Percentiles rank a stretch among this genome's conserved stretches.
Evolutionary conservation across 2,113 vertebrate genomes (phyloP).

Genomic region (Rhabdomys dilectus): DNA sequence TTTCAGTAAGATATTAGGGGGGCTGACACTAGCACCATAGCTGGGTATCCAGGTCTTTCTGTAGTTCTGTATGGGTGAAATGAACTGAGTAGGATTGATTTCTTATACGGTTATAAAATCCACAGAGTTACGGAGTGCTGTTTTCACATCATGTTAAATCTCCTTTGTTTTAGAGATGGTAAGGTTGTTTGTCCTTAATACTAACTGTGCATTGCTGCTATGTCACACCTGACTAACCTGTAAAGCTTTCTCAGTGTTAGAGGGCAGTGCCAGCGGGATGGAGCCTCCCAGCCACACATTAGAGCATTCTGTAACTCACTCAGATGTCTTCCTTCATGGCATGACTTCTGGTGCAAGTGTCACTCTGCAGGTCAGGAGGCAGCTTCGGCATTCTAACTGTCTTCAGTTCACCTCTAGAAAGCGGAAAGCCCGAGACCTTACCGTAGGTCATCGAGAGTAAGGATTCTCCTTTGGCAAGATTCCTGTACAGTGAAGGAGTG

Average conservation of each 20-base stretch:
- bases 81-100: neutral
- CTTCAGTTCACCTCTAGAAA: neutral
- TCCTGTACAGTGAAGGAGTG: neutral
- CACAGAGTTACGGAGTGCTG: neutral
- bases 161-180: neutral
- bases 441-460: neutral
- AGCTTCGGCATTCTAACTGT: neutral
- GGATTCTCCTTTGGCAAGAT: neutral
- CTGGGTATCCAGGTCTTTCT: neutral
- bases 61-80: neutral
- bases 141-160: neutral
- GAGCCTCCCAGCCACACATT: neutral
- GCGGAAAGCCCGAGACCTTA: neutral
- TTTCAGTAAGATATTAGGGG: neutral
- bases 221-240: constrained; percentile 12
- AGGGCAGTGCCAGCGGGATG: neutral
- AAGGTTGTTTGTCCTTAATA: neutral
- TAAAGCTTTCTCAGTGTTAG: neutral
- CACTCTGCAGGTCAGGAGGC: constrained; percentile 15
- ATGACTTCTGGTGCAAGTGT: neutral
- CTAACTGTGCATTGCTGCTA: neutral
- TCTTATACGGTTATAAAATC: constrained; percentile 20
- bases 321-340: neutral
- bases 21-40: neutral
- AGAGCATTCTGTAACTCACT: neutral